These are phyloP conservation scores for Suricata suricatta DNA, from an alignment of 2,113 vertebrate species.

Conservation along the genomic window DNA sequence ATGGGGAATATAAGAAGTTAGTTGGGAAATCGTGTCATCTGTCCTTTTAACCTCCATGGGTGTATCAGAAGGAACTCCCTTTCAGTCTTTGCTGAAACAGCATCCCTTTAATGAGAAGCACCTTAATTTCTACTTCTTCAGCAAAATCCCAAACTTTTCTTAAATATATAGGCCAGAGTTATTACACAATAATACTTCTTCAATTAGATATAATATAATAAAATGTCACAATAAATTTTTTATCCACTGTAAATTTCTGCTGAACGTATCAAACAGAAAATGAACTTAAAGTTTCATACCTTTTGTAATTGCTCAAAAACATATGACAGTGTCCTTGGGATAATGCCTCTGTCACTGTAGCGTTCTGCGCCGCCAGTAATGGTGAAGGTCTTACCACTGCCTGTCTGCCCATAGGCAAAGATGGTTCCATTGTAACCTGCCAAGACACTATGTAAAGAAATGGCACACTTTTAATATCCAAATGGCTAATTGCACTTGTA, in stretches of 20 bases:
- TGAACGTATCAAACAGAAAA: conserved; percentile 8
- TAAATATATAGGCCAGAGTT: conserved; percentile 16
- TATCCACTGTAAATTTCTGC: not conserved
- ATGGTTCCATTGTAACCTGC: conserved; percentile 96
- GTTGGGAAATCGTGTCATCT: not conserved
- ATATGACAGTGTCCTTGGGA: conserved; percentile 94
- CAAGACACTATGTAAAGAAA: conserved; percentile 86
- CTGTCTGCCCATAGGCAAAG: conserved; percentile 98
- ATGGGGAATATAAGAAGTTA: not conserved
- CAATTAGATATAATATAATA: not conserved
- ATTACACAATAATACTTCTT: not conserved
- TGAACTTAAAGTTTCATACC: conserved; percentile 76
- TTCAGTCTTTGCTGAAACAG: not conserved
- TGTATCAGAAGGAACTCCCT: not conserved
- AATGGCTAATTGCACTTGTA: not conserved
- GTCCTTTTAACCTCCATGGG: not conserved
- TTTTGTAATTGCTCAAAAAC: conserved; percentile 91
- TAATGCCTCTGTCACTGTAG: conserved; percentile 94
- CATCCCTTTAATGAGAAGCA: conserved; percentile 5
- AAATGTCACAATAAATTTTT: not conserved
- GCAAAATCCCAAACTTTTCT: conserved; percentile 26
- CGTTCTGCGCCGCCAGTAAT: conserved; percentile 95
- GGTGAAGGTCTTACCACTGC: conserved; percentile 98
- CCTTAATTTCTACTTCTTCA: conserved; percentile 8
- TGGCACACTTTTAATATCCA: not conserved